A percentile compares a stretch with the other conserved stretches of the same genome.
These are phyloP conservation scores for Ceratoteleas bidentatus DNA, from an alignment of 1,140 invertebrate genomes.

Conservation along the genomic window DNA sequence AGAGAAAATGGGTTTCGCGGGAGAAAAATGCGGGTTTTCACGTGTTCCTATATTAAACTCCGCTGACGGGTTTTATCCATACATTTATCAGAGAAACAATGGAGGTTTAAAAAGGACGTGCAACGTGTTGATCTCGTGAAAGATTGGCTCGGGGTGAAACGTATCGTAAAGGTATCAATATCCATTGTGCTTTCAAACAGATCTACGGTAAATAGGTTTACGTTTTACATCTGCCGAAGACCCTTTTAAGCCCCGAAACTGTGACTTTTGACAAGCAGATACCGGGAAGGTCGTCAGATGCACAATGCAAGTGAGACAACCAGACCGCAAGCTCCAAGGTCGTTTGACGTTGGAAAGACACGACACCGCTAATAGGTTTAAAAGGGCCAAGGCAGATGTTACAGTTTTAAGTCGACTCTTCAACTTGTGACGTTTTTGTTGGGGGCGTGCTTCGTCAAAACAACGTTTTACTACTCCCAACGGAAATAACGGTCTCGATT, in stretches of 20 bases:
- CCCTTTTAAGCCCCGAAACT: neutral
- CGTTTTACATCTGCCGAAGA: slow-evolving; percentile 3
- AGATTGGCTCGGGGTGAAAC: no score
- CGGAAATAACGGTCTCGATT: neutral
- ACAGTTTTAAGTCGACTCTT: neutral
- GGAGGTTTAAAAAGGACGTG: no score
- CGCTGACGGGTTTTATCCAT: no score
- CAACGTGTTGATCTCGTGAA: no score
- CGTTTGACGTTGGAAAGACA: slow-evolving; percentile 18
- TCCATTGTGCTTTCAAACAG: neutral
- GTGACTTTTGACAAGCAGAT: slow-evolving; percentile 6
- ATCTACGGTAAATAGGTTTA: slow-evolving; percentile 13
- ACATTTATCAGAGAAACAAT: no score
- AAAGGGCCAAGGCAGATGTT: slow-evolving; percentile 27
- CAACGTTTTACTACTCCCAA: neutral
- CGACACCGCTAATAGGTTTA: slow-evolving; percentile 24
- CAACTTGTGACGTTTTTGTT: slow-evolving; percentile 3
- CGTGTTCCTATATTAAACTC: no score
- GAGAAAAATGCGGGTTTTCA: no score
- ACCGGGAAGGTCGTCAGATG: slow-evolving; percentile 2
- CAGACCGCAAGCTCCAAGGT: slow-evolving; percentile 16
- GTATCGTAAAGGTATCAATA: neutral
- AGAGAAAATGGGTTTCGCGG: no score
- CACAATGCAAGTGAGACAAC: slow-evolving; percentile 21
- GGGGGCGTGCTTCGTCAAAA: neutral